phyloP scores from a whole-genome alignment of 2,797 vertebrate genomes.

The Aythya fuligula region DNA sequence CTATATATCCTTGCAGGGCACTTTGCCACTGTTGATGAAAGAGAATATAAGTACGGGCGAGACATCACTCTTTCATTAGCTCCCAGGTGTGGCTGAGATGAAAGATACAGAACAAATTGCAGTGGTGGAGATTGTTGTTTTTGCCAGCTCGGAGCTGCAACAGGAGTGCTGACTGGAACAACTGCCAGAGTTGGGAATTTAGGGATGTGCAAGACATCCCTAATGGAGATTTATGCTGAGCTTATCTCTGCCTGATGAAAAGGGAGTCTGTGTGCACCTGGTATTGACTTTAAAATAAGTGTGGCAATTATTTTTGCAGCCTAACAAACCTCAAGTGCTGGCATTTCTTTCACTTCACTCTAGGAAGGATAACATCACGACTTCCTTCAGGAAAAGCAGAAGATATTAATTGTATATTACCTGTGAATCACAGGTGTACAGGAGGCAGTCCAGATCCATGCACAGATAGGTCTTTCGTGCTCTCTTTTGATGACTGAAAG shows the following conservation, averaged over 20 bases:
- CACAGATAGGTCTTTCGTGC: not conserved
- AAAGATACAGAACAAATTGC: not conserved
- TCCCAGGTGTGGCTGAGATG: conserved; percentile 28
- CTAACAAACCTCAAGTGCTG: rapidly evolving
- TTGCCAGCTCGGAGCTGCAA: not conserved
- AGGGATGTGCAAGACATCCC: not conserved
- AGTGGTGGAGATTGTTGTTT: not conserved
- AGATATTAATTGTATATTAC: not conserved
- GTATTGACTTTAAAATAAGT: not conserved
- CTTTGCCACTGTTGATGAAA: not conserved
- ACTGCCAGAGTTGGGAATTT: not conserved
- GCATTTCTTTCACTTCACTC: not conserved
- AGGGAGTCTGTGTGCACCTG: not conserved
- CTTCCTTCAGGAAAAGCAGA: not conserved
- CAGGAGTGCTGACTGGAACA: not conserved
- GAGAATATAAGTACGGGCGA: not conserved
- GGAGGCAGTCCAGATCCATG: not conserved
- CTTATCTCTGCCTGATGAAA: conserved; percentile 7
- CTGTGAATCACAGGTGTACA: not conserved
- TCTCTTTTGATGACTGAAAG: not conserved
- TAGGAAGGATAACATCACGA: not conserved
- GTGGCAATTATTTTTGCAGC: not conserved
- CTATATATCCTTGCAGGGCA: not conserved
- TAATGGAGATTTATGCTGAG: conserved; percentile 27
- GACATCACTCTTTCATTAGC: conserved; percentile 4